These are phyloP conservation scores for Cosmia pyralina DNA, from an alignment of 2,888 invertebrate genomes.

Conservation along the genomic window DNA sequence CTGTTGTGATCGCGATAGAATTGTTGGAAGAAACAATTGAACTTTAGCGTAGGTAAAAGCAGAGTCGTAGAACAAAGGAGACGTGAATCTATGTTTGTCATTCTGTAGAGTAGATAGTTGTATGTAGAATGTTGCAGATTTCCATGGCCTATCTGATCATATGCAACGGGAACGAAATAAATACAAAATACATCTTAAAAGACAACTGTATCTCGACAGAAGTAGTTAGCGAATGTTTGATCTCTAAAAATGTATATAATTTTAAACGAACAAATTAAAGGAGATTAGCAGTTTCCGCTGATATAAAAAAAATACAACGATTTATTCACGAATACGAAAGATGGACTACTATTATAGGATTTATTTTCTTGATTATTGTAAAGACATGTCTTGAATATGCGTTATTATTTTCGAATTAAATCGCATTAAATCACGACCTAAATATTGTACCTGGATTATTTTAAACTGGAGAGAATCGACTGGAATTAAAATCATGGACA, in stretches of 20 bases:
- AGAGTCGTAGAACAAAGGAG: slow-evolving; percentile 24
- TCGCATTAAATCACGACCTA: slow-evolving; percentile 25
- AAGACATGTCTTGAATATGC: slow-evolving; percentile 21
- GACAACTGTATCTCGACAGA: slow-evolving; percentile 23
- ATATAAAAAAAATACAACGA: slow-evolving; percentile 42
- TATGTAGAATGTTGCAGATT: slow-evolving; percentile 24
- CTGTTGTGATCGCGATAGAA: slow-evolving; percentile 2
- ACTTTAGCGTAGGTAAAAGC: slow-evolving; percentile 4
- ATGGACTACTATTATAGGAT: slow-evolving; percentile 5
- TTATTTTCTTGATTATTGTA: slow-evolving; percentile 14
- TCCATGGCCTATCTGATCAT: slow-evolving; percentile 31
- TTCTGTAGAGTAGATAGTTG: slow-evolving; percentile 34
- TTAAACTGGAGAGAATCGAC: slow-evolving; percentile 37
- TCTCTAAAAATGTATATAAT: slow-evolving; percentile 47
- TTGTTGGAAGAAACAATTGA: not conserved
- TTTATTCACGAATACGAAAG: slow-evolving; percentile 25
- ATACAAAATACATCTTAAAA: slow-evolving; percentile 10
- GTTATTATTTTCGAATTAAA: slow-evolving; percentile 23
- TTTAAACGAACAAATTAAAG: slow-evolving; percentile 21
- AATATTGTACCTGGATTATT: slow-evolving; percentile 49
- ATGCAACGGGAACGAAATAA: not conserved
- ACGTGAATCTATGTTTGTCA: slow-evolving; percentile 42
- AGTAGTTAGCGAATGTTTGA: slow-evolving; percentile 39
- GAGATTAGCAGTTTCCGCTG: not conserved
- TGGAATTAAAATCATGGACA: slow-evolving; percentile 35